Percentiles rank a stretch among this genome's conserved stretches.
Evolutionary conservation across 2,113 vertebrate genomes (phyloP).

Genomic region (Vanacampus margaritifer): DNA sequence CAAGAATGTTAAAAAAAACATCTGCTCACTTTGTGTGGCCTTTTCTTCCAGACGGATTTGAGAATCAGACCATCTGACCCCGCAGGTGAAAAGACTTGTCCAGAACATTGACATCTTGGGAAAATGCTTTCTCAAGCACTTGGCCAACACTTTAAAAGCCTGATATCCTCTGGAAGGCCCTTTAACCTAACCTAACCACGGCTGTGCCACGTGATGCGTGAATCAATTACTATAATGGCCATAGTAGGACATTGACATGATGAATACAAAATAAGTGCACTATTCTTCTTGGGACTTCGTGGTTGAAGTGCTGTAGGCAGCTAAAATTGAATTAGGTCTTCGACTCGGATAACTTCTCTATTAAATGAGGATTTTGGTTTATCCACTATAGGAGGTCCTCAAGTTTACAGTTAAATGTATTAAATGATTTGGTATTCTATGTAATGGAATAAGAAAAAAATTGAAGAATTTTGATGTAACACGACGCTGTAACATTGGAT

Average conservation of each 20-base stretch:
- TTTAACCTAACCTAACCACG: slow-evolving; percentile 21
- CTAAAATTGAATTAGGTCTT: slow-evolving; percentile 44
- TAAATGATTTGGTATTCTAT: no score
- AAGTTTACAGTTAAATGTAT: no score
- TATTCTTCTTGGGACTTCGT: slow-evolving; percentile 24
- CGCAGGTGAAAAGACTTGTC: neutral
- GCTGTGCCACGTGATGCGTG: neutral
- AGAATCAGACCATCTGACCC: neutral
- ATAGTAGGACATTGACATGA: slow-evolving; percentile 4
- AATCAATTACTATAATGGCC: slow-evolving; percentile 37
- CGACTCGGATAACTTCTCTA: slow-evolving; percentile 12
- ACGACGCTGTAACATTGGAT: no score
- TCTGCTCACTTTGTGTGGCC: neutral
- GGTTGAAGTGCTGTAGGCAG: slow-evolving; percentile 14
- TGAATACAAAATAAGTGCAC: slow-evolving; percentile 13
- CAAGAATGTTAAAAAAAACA: neutral
- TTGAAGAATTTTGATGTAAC: no score
- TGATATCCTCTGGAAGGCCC: neutral
- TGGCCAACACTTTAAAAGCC: neutral
- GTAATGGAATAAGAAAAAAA: no score
- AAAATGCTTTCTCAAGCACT: neutral
- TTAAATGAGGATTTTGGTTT: neutral
- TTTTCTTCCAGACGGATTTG: neutral
- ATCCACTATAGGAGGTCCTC: no score
- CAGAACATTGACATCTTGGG: neutral